Conservation (phyloP, 2,888 invertebrate species). For the Schrankia costaestrigalis region DNA sequence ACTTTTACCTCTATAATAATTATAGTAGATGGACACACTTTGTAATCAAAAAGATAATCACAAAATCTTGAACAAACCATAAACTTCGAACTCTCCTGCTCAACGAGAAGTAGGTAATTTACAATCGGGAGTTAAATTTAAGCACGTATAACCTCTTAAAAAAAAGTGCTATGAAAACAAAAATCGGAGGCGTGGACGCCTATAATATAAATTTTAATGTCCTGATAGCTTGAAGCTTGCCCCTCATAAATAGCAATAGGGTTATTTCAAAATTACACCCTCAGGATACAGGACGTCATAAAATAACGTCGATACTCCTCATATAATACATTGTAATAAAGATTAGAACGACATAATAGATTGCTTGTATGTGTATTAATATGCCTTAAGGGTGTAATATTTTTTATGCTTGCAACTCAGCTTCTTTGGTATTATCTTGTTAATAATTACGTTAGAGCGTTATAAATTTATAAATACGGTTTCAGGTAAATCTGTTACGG, state of each 20-base stretch:
- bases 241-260: slow-evolving; percentile 58
- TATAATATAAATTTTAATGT: slow-evolving; percentile 56
- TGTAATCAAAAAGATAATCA: no score
- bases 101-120: no score
- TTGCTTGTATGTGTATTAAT: slow-evolving; percentile 43
- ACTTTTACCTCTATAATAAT: no score
- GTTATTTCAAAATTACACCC: slow-evolving; percentile 59
- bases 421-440: slow-evolving; percentile 1
- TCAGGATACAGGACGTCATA: slow-evolving; percentile 47
- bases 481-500: no score
- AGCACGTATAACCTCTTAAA: no score
- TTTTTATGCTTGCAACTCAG: slow-evolving; percentile 14
- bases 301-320: slow-evolving; percentile 52
- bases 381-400: slow-evolving; percentile 43
- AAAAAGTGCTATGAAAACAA: slow-evolving; percentile 20
- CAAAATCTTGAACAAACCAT: no score
- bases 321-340: slow-evolving; percentile 58
- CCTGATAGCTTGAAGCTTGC: slow-evolving; percentile 59
- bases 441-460: neutral
- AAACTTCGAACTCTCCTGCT: no score
- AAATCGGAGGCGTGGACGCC: slow-evolving; percentile 25
- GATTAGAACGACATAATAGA: slow-evolving; percentile 54
- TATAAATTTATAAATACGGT: neutral
- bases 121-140: no score
- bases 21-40: no score